A percentile compares a stretch with the other conserved stretches of the same genome.
Evolutionary conservation across 2,113 vertebrate species (phyloP).

Genomic region (Dissostichus mawsoni): DNA sequence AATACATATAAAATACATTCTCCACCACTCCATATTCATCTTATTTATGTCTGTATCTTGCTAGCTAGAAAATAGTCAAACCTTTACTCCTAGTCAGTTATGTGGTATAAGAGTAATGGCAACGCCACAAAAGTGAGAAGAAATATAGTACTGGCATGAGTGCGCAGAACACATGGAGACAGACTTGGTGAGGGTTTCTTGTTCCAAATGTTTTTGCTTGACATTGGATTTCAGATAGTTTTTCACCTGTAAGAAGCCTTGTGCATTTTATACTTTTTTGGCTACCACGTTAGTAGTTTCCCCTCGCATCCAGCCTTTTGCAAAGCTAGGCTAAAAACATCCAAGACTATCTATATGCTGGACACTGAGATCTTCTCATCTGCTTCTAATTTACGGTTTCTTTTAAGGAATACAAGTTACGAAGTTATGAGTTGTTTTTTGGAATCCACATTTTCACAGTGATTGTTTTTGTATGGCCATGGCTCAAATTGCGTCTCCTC

Average conservation of each 20-base stretch:
- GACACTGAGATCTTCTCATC: background rate
- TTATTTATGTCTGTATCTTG: background rate
- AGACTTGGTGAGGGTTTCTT: no score
- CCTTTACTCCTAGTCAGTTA: background rate
- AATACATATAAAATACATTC: background rate
- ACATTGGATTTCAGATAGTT: background rate
- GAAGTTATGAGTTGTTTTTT: conserved; percentile 1
- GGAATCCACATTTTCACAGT: conserved; percentile 42
- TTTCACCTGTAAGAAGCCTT: background rate
- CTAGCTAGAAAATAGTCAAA: background rate
- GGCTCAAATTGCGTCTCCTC: conserved; percentile 50
- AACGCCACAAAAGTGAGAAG: background rate
- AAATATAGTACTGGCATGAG: background rate
- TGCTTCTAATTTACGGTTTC: background rate
- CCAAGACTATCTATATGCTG: background rate
- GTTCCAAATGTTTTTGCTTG: no score
- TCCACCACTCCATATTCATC: background rate
- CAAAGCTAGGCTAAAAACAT: background rate
- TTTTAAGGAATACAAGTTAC: conserved; percentile 31
- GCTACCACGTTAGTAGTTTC: background rate
- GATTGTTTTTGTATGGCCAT: background rate
- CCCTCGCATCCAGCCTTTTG: background rate
- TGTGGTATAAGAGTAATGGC: background rate
- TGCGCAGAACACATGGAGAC: no score
- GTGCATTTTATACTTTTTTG: background rate